Evolutionary conservation across 2,797 vertebrate genomes (phyloP), one percentile per base, ranked within the genome.

Genomic region (Lemur catta): DNA sequence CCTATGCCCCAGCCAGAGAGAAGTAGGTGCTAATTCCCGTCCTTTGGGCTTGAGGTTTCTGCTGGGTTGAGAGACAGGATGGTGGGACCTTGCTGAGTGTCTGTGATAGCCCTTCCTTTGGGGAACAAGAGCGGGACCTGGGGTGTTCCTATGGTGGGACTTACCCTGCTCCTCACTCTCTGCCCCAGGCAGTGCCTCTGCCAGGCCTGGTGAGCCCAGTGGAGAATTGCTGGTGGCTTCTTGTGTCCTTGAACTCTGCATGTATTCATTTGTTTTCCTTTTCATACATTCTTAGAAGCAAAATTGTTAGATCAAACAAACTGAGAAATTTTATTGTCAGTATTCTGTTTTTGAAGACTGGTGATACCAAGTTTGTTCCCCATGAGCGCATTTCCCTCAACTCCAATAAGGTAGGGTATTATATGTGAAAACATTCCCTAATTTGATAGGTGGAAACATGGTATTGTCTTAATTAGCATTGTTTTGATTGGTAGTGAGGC

Each of bases 331-430:
- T 41, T 67, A 74, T 41, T 61, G 35, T 4, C 35, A 88, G 15
- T 18, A 4, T 94, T 81, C 22, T 78, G 14, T 48, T 85, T 96
- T 84, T 48, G 43, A 35, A 61, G 72, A 91, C 59, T 20, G 48
- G 11, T 52, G 33, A 52, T 55, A 75, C 38, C 12, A 38, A 9
- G 41, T 46, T 59, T 72, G 22, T 90, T 57, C 88, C 52, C 72
- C 72, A 0, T 76, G n/a, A 76, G 22, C 33, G 6, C 15, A 9
- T 30, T 93, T 93, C 26, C 69, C 52, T 82, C 30, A 59, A 71
- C 12, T 41, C 43, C 35, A 59, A 38, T 71, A 55, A 35, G 10
- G 7, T 0, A 48, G 67, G 35, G 22, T 63, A n/a, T 81, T 41
- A 35, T 65, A 18, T 61, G 75, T 55, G 52, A 69, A 95, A 71